A percentile compares a stretch with the other conserved stretches of the same genome.
These are phyloP conservation scores for Drosophila mettleri DNA, from an alignment of 2,888 invertebrate genomes.

Conservation along the genomic window DNA sequence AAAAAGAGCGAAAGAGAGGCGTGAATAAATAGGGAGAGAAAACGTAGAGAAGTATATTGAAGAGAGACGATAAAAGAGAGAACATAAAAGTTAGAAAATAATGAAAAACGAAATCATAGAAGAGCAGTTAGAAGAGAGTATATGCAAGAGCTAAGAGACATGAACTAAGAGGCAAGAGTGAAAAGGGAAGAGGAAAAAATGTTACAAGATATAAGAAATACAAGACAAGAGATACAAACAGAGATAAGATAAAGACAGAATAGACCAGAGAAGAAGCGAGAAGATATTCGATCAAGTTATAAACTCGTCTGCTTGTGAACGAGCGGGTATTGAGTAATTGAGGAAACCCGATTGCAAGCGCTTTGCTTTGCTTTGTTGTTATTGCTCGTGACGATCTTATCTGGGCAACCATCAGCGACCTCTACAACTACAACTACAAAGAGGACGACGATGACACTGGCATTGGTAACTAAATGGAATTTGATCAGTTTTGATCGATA, in stretches of 20 bases:
- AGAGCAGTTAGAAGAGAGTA: too few relatives aligned
- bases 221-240: too few relatives aligned
- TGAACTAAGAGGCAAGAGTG: too few relatives aligned
- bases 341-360: background rate
- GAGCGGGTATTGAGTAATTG: background rate
- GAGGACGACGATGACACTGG: slow-evolving; percentile 12
- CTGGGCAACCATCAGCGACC: slow-evolving; percentile 6
- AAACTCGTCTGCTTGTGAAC: too few relatives aligned
- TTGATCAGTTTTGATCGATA: slow-evolving; percentile 39
- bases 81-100: background rate
- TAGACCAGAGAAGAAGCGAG: too few relatives aligned
- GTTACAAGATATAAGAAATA: too few relatives aligned
- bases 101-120: too few relatives aligned
- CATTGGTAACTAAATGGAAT: slow-evolving; percentile 30
- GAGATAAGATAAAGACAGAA: too few relatives aligned
- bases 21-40: background rate
- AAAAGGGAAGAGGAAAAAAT: too few relatives aligned
- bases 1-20: background rate
- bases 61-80: background rate
- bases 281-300: too few relatives aligned
- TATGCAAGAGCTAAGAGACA: too few relatives aligned
- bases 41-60: background rate
- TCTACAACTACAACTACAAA: slow-evolving; percentile 1
- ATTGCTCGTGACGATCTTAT: slow-evolving; percentile 40
- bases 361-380: background rate